A percentile compares a stretch with the other conserved stretches of the same genome.
phyloP scores from a whole-genome alignment of 2,888 invertebrate species.

The Clusia tigrina region DNA sequence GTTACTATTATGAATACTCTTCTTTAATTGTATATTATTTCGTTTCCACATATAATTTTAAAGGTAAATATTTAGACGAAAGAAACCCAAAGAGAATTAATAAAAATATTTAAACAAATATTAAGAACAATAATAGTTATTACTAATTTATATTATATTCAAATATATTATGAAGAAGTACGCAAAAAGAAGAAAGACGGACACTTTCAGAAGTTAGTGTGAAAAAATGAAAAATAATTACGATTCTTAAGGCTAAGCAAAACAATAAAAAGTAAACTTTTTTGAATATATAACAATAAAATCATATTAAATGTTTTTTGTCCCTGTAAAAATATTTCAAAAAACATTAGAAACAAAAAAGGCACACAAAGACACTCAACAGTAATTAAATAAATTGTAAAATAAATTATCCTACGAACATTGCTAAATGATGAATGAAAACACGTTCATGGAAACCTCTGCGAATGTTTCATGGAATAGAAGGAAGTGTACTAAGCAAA shows the following conservation, averaged over 20 bases:
- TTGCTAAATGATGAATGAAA: neutral
- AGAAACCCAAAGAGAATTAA: conserved; percentile 30
- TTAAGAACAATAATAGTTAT: conserved; percentile 65
- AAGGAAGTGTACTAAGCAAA: conserved; percentile 19
- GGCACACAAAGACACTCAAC: conserved; percentile 35
- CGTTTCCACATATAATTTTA: conserved; percentile 7
- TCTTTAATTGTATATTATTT: conserved; percentile 5
- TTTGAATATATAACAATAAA: conserved; percentile 39
- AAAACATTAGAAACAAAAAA: conserved; percentile 28
- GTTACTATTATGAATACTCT: too few species aligned
- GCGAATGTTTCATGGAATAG: neutral
- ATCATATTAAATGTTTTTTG: conserved; percentile 62
- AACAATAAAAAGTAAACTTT: conserved; percentile 39
- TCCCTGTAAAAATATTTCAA: conserved; percentile 61
- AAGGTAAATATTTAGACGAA: conserved; percentile 29
- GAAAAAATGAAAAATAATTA: conserved; percentile 18
- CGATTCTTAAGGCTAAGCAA: conserved; percentile 32
- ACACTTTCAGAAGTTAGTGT: conserved; percentile 11
- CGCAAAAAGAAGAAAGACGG: conserved; percentile 26
- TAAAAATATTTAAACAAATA: conserved; percentile 55
- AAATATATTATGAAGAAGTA: conserved; percentile 29
- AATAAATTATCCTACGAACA: conserved; percentile 45
- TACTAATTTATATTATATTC: conserved; percentile 63
- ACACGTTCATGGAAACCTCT: neutral
- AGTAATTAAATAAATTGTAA: conserved; percentile 47